A percentile compares a stretch with the other conserved stretches of the same genome.
phyloP scores from a whole-genome alignment of 2,888 invertebrate species.

The Parapristionchus giblindavisi region DNA sequence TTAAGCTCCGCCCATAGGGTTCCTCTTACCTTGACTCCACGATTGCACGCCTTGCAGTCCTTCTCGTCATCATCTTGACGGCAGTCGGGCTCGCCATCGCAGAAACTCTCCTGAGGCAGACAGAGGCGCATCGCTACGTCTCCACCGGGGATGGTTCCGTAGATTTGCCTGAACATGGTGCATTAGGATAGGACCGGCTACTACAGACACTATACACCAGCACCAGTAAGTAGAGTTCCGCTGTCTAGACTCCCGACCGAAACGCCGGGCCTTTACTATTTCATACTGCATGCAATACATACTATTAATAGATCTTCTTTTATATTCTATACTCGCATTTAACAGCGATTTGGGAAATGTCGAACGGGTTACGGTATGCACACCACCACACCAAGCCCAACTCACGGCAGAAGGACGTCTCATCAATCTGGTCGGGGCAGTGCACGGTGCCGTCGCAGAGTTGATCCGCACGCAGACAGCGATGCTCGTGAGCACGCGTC shows the following conservation, averaged over 20 bases:
- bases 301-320: too few relatives aligned
- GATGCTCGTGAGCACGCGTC: not conserved
- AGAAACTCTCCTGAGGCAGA: slow-evolving; percentile 45
- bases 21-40: slow-evolving; percentile 45
- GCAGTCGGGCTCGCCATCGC: slow-evolving; percentile 54
- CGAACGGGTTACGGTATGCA: not conserved
- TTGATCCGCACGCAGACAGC: slow-evolving; percentile 11
- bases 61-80: slow-evolving; percentile 48
- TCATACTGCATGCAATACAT: too few relatives aligned
- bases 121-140: slow-evolving; percentile 19
- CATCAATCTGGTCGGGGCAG: slow-evolving; percentile 59
- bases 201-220: too few relatives aligned
- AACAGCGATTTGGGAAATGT: too few relatives aligned
- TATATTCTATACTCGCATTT: too few relatives aligned
- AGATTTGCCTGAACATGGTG: not conserved
- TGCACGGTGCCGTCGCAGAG: slow-evolving; percentile 58
- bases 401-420: slow-evolving; percentile 39
- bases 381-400: not conserved
- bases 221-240: too few relatives aligned
- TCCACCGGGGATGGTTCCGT: not conserved
- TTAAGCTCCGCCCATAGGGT: not conserved
- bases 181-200: too few relatives aligned
- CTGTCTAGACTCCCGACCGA: too few relatives aligned
- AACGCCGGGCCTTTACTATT: too few relatives aligned
- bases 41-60: slow-evolving; percentile 45